Base-by-base conservation (phyloP, 2,888 invertebrate species). In the Sinopyrophorus schimmeli region DNA sequence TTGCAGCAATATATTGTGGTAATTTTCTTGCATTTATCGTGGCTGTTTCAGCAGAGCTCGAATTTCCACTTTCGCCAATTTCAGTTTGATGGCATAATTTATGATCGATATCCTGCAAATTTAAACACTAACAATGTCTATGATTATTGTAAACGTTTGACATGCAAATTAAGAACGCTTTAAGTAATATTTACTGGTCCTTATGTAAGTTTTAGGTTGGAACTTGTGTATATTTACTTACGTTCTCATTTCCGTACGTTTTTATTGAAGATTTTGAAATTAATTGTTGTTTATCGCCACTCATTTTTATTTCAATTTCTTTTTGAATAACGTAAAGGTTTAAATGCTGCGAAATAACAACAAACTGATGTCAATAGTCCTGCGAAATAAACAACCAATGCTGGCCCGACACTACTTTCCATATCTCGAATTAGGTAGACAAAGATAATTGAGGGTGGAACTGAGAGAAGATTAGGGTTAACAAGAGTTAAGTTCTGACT, bases 1-100 rank as follows among this genome's bases (percentile, higher is more conserved):
- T 62, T 7, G 83, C 82, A 9, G 84, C 84, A 17, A 82, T 70
- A 63, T 84, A 84, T 67, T 86, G 86, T 0, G 82, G 81, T 24
- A 80, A 64, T 60, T 77, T 80, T 21, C 73, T 74, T 5, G 54
- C 28, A n/a, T 37, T 28, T 6, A 9, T 7, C 10, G 10, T 6
- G 7, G 5, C 5, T 6, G 14, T 6, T 12, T 27, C 18, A 1
- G 37, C 6, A 15, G 5, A 2, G 9, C 12, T 30, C 5, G 37
- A 35, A 7, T 35, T 15, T 15, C 35, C 35, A 31, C 27, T 35
- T 11, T 43, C 43, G 11, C 27, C 35, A 20, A 34, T 27, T 26
- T 43, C 34, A n/a, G n/a, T 14, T 3, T 14, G 32, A 10, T 16
- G 16, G 3, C 5, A n/a, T n/a, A n/a, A n/a, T n/a, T n/a, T 6